phyloP scores from a whole-genome alignment of 2,113 vertebrate genomes.

The human region DNA sequence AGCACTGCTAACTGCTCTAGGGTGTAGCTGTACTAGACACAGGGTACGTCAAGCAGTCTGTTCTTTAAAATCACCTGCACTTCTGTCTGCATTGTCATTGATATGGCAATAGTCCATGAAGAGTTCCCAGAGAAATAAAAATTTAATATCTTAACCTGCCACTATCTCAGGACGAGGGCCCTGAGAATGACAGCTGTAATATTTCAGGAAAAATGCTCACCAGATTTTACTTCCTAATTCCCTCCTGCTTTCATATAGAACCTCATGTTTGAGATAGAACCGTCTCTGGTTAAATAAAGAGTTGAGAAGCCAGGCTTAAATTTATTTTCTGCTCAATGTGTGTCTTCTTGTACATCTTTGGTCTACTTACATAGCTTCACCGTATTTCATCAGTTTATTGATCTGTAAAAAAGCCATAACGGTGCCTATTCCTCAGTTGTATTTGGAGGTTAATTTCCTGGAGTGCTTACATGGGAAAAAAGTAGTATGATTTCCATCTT shows the following conservation, averaged over 20 bases:
- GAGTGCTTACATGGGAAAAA: not conserved
- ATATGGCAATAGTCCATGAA: constrained; percentile 22
- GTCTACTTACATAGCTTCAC: not conserved
- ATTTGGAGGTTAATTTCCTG: constrained; percentile 53
- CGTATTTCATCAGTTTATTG: constrained; percentile 41
- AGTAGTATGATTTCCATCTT: constrained; percentile 43
- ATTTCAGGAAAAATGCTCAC: constrained; percentile 61
- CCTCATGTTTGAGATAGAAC: not conserved
- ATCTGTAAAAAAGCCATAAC: constrained; percentile 45
- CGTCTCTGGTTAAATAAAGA: constrained; percentile 55
- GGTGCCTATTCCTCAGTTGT: not conserved
- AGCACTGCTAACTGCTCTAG: not conserved
- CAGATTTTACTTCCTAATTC: constrained; percentile 60
- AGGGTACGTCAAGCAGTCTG: not conserved
- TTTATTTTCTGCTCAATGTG: constrained; percentile 46
- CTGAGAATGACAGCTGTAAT: constrained; percentile 46
- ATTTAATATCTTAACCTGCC: constrained; percentile 48
- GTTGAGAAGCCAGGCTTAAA: constrained; percentile 27
- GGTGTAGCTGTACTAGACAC: not conserved
- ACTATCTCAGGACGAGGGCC: constrained; percentile 4
- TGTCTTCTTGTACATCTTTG: constrained; percentile 14
- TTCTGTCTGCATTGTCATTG: constrained; percentile 41
- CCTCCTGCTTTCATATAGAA: constrained; percentile 15
- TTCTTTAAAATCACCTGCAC: not conserved
- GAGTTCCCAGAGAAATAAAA: constrained; percentile 52